Evolutionary conservation across 2,888 invertebrate species (phyloP), one percentile per base, ranked within the genome.

Genomic region (Gasteruption jaculator): DNA sequence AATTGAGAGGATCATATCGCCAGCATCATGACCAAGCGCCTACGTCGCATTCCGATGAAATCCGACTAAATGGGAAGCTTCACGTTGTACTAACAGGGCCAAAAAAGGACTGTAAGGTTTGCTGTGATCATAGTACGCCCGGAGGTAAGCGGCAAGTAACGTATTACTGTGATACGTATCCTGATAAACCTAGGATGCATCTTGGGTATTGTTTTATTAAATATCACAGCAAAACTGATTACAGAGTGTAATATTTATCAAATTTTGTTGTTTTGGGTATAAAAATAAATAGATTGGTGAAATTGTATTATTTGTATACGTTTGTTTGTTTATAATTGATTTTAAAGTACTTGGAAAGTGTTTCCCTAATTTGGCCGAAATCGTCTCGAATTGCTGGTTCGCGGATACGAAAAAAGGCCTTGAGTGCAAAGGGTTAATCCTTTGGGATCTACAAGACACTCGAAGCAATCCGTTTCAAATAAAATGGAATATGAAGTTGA

Each of bases 71-170:
- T 36, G 45, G 45, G 26, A 50, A 50, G 38, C 35, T 47, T 12
- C 52, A 50, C 37, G 27, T 45, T 10, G 38, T 48, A 14, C 29
- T 38, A 14, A 44, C 34, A 14, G 39, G 45, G 20, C 19, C 41
- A 32, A 33, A 44, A 20, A 49, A 39, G 25, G 50, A 50, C 25
- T 53, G 53, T 30, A 33, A 43, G n/a, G 47, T 47, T 25, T 54
- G 50, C 37, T 52, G 50, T 32, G 36, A 44, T 22, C 41, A 49
- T 38, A 48, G 45, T 39, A 34, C 24, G 31, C 11, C 19, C 31
- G 48, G 46, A 12, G 38, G 33, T 31, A 45, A 49, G 36, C 51
- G 26, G 12, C 14, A 41, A 36, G 14, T 26, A 7, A 11, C 24
- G 26, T 41, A 36, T 34, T 36, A 36, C 12, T 41, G 36, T 36